Evolutionary conservation across 1,140 invertebrate genomes (phyloP), one percentile per base, ranked within the genome.

Genomic region (Ruditapes philippinarum): DNA sequence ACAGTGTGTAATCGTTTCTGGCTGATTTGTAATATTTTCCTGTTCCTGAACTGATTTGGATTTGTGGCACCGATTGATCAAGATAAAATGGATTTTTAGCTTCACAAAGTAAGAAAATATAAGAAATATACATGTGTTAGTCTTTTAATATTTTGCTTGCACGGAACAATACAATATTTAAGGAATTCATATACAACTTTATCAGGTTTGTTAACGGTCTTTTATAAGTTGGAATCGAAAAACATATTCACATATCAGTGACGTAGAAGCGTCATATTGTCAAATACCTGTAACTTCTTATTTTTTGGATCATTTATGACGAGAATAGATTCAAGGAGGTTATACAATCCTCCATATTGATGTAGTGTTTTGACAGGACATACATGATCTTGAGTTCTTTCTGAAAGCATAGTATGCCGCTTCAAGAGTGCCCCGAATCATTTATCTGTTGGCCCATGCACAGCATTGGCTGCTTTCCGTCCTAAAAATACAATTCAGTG

Each of bases 91-190:
- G n/a, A n/a, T n/a, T 51, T 31, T 45, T n/a, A 9, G n/a, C 25
- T 54, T 78, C 74, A 78, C 51, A 42, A 12, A 49, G n/a, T 28
- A 51, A 51, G 40, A 78, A 78, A 17, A 78, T 78, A 33, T 70
- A 36, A 2, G 40, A 17, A 38, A 31, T 28, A 2, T 1, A 38
- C 38, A 70, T 60, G 54, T 60, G 5, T 70, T 22, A n/a, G n/a
- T n/a, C n/a, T n/a, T n/a, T n/a, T n/a, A n/a, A n/a, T n/a, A n/a
- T n/a, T n/a, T n/a, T n/a, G n/a, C n/a, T n/a, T n/a, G n/a, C n/a
- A n/a, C n/a, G n/a, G n/a, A n/a, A n/a, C n/a, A n/a, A n/a, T n/a
- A n/a, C n/a, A n/a, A n/a, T n/a, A n/a, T n/a, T n/a, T n/a, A n/a
- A n/a, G n/a, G n/a, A n/a, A n/a, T n/a, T n/a, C n/a, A n/a, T n/a